Evolutionary conservation across 2,888 invertebrate species (phyloP).

Genomic region (Drosophila maculinotata): DNA sequence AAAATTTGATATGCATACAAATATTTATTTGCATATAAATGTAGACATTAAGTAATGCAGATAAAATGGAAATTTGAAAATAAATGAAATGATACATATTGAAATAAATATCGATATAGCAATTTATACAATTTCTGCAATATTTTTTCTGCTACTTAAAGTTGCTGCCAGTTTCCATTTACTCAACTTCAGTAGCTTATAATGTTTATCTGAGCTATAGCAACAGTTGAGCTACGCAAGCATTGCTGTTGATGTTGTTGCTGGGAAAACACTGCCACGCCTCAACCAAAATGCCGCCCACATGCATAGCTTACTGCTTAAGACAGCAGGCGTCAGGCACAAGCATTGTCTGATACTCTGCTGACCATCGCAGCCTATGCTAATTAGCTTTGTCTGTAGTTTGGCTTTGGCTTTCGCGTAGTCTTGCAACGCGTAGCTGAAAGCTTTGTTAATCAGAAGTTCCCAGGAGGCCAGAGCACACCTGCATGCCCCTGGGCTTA

Average conservation of each 20-base stretch:
- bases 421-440: constrained; percentile 1
- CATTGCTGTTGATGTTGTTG: neutral
- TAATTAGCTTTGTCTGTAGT: constrained; percentile 37
- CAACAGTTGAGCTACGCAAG: neutral
- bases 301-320: constrained; percentile 5
- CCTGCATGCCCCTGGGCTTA: constrained; percentile 1
- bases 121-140: no score
- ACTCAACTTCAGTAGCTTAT: neutral
- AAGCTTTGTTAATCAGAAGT: constrained; percentile 32
- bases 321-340: neutral
- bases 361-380: constrained; percentile 22
- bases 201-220: neutral
- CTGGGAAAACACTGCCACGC: neutral
- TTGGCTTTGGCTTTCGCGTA: neutral
- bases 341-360: constrained; percentile 7
- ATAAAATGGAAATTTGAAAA: no score
- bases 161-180: neutral
- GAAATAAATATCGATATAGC: neutral
- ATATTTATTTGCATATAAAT: no score
- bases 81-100: no score
- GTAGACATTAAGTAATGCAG: no score
- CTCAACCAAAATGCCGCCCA: neutral
- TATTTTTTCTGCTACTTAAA: neutral
- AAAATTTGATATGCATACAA: no score
- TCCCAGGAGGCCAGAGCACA: constrained; percentile 14